Evolutionary conservation across 2,888 invertebrate species (phyloP), one percentile per base, ranked within the genome.

Genomic region (Agelastica alni): DNA sequence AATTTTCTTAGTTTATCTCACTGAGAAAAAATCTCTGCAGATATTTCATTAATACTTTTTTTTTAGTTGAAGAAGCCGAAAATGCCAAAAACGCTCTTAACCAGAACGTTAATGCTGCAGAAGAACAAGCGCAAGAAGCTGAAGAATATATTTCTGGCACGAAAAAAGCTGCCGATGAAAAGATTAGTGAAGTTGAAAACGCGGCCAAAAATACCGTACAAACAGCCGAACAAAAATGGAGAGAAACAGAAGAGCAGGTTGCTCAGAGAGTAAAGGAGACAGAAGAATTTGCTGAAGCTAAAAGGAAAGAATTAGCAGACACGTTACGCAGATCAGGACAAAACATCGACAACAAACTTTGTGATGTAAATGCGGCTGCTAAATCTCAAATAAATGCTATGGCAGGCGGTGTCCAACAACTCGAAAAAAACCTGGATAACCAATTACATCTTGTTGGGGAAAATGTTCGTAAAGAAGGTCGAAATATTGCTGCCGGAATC

Each of bases 291-390:
- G 75, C 75, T 14, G 63, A 62, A 49, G 80, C 81, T 59, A 82
- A 82, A 47, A 72, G 84, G 63, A 81, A 82, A 16, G 53, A 77
- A 78, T 80, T 77, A 28, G 73, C 74, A 28, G 68, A 70, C 31
- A 74, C 74, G 65, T 42, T 51, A 18, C 26, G 34, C 12, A 51
- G 47, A 31, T 28, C 47, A 13, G 78, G 75, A 2, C 72, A 75
- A 52, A 75, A 70, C 26, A 28, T 84, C 39, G 85, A 86, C 69
- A 72, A 80, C 59, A 86, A 85, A 75, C 72, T 86, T 65, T 81
- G 83, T 68, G 82, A 85, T 56, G 80, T 86, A 2, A 61, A 56
- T 10, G 61, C 60, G 22, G 49, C 62, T 22, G 65, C 60, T 13
- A 59, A 63, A 52, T 53, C 58, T 12, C 55, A 61, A 47, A 39